These are phyloP conservation scores for Odontamblyopus lacepedii DNA, from an alignment of 2,797 vertebrate species.

Conservation along the genomic window DNA sequence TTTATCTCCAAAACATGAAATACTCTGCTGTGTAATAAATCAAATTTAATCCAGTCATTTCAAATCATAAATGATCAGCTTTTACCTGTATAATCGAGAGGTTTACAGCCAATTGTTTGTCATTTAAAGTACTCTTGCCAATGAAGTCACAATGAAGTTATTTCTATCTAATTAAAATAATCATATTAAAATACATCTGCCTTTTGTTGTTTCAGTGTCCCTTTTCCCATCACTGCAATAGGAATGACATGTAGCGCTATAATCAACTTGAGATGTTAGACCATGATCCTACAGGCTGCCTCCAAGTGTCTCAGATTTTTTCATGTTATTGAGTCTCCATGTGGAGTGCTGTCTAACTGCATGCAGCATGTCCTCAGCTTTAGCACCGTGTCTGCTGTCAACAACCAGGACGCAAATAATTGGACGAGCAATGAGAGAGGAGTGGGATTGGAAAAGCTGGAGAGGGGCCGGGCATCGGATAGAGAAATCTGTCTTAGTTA, in stretches of 20 bases:
- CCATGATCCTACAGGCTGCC: conserved; percentile 29
- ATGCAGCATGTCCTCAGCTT: conserved; percentile 26
- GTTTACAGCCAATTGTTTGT: too few relatives aligned
- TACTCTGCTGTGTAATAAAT: too few relatives aligned
- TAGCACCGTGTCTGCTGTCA: conserved; percentile 43
- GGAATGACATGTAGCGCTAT: background rate
- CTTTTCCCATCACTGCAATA: background rate
- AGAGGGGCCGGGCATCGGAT: conserved; percentile 45
- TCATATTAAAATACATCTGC: background rate
- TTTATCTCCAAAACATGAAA: background rate
- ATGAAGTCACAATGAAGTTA: too few relatives aligned
- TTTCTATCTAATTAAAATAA: too few relatives aligned
- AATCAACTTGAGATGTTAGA: conserved; percentile 4
- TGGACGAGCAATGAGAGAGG: conserved; percentile 27
- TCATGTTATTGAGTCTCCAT: conserved; percentile 50
- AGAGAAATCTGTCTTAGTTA: conserved; percentile 53
- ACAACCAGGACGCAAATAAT: conserved; percentile 17
- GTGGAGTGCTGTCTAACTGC: conserved; percentile 50
- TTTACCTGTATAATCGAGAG: too few relatives aligned
- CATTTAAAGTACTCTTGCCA: too few relatives aligned
- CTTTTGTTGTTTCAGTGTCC: background rate
- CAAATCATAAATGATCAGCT: too few relatives aligned
- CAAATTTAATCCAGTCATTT: too few relatives aligned
- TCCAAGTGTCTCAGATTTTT: conserved; percentile 35
- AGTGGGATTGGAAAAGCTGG: conserved; percentile 12